Base-by-base conservation (phyloP, 2,113 vertebrate genomes). In the Telmatochromis bifrenatus region DNA sequence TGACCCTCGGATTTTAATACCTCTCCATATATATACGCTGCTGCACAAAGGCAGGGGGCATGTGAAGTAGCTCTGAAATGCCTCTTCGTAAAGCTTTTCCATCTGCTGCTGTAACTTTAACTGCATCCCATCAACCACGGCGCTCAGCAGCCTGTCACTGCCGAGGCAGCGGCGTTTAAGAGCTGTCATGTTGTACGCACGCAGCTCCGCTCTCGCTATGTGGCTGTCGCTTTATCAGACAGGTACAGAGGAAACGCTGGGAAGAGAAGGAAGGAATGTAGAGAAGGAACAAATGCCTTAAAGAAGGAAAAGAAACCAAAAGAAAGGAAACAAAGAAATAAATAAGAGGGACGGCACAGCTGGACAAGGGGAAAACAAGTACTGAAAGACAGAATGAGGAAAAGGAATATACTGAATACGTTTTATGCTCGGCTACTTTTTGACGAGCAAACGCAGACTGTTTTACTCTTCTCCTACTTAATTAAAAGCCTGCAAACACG, bases 51-150 rank as follows among this genome's bases (percentile, higher is more conserved):
- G 68, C 73, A 60, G 79, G 70, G 90, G 73, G 81, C 88, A 91
- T 89, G 90, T 85, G 88, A 92, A 91, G 86, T 53, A 84, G 65
- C 87, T 75, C 88, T 47, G 81, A 85, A 68, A 87, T 81, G 87
- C 88, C 83, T 82, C 55, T 79, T 77, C 45, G 75, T 82, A 93
- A 88, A n/a, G 73, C 87, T 94, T 96, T 95, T 91, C 94, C 94
- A 95, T 94, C 90, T 95, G 94, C 90, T 70, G 89, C 91, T 91
- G 93, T 91, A 94, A 95, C 92, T 92, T 94, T 92, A 92, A 95
- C 94, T 92, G 89, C 79, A 85, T 84, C 83, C 90, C 90, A 93
- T 92, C 91, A 92, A 91, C 87, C 88, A 86, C 88, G 51, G 91
- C 19, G 75, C 83, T 93, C 93, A 93, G 89, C 88, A 28, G 86